Evolutionary conservation across 2,888 invertebrate genomes (phyloP), one percentile per base, ranked within the genome.

Genomic region (Nomada fucata): DNA sequence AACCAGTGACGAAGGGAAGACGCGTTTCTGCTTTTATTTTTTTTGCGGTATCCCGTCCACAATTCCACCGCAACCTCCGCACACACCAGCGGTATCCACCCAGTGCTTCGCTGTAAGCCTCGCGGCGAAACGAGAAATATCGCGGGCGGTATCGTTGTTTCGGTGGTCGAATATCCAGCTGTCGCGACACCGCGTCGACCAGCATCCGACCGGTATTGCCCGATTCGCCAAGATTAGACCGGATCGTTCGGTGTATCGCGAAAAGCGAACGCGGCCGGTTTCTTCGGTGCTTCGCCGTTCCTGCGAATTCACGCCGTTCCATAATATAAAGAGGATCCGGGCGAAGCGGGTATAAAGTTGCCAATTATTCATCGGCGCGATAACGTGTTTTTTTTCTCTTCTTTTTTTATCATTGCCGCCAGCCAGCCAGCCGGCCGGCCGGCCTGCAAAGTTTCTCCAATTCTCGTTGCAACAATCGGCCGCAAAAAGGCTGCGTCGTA

Each of bases 201-300:
- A 55, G 1, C 15, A n/a, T n/a, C 59, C 61, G 52, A 15, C 69
- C 57, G 44, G 5, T 55, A 71, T 72, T 67, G 15, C 71, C 59
- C 74, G 50, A 55, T 77, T 76, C 76, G 76, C 78, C 77, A 79
- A 85, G 83, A 85, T 85, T 82, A 86, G 83, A 83, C 77, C 61
- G 76, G 0, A 70, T 72, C 74, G 20, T 64, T 29, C 29, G 47
- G 67, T 79, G 50, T 73, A 65, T 61, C 47, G 67, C 42, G 52
- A 64, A 60, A 61, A 26, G 53, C 50, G 53, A 75, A 60, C 23
- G 50, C 67, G 15, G 23, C 53, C 26, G 26, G 1, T 1, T 26
- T 26, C 26, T 26, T 26, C 2, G 2, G 26, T 2, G 26, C 26
- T 2, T 26, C 26, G 13, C n/a, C 52, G 23, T 1, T 15, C 2